These are phyloP conservation scores for Notolepis coatsorum DNA, from an alignment of 2,797 vertebrate species.

Conservation along the genomic window DNA sequence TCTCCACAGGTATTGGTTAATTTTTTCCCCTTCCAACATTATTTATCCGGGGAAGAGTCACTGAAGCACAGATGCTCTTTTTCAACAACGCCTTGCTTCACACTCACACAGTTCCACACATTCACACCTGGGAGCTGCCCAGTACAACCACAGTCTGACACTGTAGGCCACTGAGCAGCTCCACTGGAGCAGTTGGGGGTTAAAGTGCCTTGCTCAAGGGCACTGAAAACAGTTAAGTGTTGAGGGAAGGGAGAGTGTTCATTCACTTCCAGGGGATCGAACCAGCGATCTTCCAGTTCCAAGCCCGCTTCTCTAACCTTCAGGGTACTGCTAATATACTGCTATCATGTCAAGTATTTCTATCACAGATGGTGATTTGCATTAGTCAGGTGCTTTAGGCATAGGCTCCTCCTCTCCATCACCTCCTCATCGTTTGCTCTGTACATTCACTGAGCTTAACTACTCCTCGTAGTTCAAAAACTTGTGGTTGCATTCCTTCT, in stretches of 20 bases:
- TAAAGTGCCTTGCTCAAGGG: neutral
- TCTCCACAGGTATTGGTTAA: neutral
- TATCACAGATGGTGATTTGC: conserved; percentile 16
- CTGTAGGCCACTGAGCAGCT: too few species aligned
- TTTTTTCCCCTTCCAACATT: neutral
- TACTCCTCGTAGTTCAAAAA: conserved; percentile 76
- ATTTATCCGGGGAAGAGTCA: neutral
- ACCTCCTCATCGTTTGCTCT: conserved; percentile 61
- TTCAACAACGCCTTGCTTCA: too few species aligned
- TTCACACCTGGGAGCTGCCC: too few species aligned
- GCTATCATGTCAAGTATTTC: conserved; percentile 16
- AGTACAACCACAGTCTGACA: too few species aligned
- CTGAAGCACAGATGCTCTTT: neutral
- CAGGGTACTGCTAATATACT: too few species aligned
- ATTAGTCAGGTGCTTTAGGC: conserved; percentile 1
- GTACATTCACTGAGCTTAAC: conserved; percentile 56
- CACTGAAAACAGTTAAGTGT: neutral
- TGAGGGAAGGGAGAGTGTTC: neutral
- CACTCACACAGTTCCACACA: neutral
- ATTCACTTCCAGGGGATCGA: neutral
- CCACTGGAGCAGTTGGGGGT: neutral
- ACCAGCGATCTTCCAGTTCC: neutral
- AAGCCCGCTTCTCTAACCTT: too few species aligned
- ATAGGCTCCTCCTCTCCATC: conserved; percentile 32
- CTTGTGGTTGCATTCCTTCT: conserved; percentile 72